phyloP scores from a whole-genome alignment of 2,113 vertebrate species.

The Coptodon bakossiorum region DNA sequence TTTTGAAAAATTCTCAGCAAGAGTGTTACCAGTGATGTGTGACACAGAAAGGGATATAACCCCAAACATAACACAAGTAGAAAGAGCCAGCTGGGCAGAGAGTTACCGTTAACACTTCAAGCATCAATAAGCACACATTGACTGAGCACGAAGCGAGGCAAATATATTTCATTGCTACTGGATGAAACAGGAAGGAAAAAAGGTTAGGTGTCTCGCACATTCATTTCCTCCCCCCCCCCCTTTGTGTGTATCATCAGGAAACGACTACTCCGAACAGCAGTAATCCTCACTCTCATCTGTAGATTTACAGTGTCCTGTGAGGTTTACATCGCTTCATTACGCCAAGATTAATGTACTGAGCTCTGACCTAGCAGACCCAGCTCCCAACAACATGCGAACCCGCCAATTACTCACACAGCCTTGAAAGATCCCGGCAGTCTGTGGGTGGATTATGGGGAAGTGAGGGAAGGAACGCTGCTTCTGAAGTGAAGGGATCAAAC shows the following conservation, averaged over 20 bases:
- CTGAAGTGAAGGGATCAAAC: slow-evolving; percentile 9
- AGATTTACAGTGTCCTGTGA: slow-evolving; percentile 11
- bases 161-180: background rate
- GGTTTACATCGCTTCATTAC: slow-evolving; percentile 44
- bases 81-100: background rate
- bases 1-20: background rate
- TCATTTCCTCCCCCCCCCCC: background rate
- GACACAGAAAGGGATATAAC: background rate
- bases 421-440: background rate
- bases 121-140: background rate
- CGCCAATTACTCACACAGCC: slow-evolving; percentile 40
- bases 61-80: background rate
- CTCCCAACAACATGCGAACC: background rate
- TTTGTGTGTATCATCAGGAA: background rate
- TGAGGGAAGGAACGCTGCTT: background rate
- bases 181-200: background rate
- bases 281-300: slow-evolving; percentile 4
- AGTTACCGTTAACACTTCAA: slow-evolving; percentile 1
- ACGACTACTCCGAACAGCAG: background rate
- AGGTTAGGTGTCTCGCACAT: background rate
- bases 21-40: background rate
- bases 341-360: slow-evolving; percentile 16
- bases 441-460: slow-evolving; percentile 40
- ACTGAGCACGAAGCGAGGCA: background rate
- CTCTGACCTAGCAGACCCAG: background rate